A percentile compares a stretch with the other conserved stretches of the same genome.
These are phyloP conservation scores for Myotis pilosus DNA, from an alignment of 2,797 vertebrate species.

Conservation along the genomic window DNA sequence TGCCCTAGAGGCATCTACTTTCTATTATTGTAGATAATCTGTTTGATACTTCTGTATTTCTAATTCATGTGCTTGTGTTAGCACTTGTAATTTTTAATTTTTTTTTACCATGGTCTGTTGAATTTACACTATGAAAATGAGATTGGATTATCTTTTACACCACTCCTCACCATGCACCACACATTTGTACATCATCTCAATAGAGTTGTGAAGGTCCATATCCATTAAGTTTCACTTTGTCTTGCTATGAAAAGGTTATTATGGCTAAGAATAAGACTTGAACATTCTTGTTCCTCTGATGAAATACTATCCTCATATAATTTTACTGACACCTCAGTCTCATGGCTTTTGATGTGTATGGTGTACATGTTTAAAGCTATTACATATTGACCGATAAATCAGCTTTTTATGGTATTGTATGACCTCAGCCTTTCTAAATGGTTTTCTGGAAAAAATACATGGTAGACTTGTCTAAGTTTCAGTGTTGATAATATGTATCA, in stretches of 20 bases:
- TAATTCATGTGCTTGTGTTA: not conserved
- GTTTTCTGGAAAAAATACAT: not conserved
- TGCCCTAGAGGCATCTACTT: not conserved
- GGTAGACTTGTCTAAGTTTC: not conserved
- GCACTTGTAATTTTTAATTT: not conserved
- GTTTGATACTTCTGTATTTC: not conserved
- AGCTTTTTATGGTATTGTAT: not conserved
- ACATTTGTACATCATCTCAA: not conserved
- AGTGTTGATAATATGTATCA: not conserved
- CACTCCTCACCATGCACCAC: not conserved
- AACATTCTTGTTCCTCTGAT: not conserved
- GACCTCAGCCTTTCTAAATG: constrained; percentile 18
- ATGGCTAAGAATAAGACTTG: not conserved
- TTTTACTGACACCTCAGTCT: not conserved
- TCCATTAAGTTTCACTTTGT: not conserved
- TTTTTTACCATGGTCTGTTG: not conserved
- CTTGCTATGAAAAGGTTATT: not conserved
- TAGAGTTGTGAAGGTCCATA: not conserved
- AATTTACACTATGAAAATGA: not conserved
- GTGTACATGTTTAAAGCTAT: constrained; percentile 20
- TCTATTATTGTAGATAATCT: not conserved
- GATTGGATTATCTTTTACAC: not conserved
- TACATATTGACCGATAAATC: constrained; percentile 7
- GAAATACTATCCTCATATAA: not conserved
- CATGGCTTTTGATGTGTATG: not conserved